phyloP scores from a whole-genome alignment of 2,113 vertebrate genomes.

The Hirundichthys speculiger region DNA sequence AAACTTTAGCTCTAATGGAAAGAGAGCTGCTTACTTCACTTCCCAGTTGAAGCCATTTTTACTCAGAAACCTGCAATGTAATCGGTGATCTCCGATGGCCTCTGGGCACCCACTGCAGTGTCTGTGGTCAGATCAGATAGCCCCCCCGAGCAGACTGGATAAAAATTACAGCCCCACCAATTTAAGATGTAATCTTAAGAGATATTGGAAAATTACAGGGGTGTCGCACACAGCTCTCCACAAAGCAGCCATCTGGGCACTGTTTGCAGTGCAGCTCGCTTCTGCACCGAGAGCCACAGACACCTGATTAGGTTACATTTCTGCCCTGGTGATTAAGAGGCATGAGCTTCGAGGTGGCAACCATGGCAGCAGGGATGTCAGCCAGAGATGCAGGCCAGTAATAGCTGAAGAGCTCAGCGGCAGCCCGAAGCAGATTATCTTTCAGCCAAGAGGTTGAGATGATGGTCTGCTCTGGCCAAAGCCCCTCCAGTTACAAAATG shows the following conservation, averaged over 20 bases:
- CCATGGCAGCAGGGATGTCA: conserved; percentile 68
- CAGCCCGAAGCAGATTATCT: conserved; percentile 61
- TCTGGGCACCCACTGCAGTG: conserved; percentile 6
- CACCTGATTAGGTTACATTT: conserved; percentile 74
- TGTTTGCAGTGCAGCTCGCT: conserved; percentile 23
- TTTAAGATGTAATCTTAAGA: not conserved
- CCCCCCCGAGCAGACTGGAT: not conserved
- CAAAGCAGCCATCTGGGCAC: conserved; percentile 21
- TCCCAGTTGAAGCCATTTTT: conserved; percentile 6
- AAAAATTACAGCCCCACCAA: conserved; percentile 14
- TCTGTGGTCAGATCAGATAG: conserved; percentile 15
- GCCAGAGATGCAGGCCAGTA: conserved; percentile 72
- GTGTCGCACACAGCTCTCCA: conserved; percentile 12
- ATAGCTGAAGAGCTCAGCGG: conserved; percentile 68
- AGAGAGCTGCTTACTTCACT: conserved; percentile 22
- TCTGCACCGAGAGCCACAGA: conserved; percentile 43
- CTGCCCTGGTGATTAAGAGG: conserved; percentile 71
- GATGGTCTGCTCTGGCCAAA: conserved; percentile 28
- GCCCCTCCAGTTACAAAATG: conserved; percentile 24
- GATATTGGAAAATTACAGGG: conserved; percentile 26
- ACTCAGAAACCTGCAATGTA: conserved; percentile 24
- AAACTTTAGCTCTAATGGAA: conserved; percentile 9
- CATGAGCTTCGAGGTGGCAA: conserved; percentile 62
- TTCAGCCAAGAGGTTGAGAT: conserved; percentile 41
- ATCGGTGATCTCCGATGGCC: conserved; percentile 19